Base-by-base conservation (phyloP, 2,797 vertebrate genomes). In the Falco rusticolus region DNA sequence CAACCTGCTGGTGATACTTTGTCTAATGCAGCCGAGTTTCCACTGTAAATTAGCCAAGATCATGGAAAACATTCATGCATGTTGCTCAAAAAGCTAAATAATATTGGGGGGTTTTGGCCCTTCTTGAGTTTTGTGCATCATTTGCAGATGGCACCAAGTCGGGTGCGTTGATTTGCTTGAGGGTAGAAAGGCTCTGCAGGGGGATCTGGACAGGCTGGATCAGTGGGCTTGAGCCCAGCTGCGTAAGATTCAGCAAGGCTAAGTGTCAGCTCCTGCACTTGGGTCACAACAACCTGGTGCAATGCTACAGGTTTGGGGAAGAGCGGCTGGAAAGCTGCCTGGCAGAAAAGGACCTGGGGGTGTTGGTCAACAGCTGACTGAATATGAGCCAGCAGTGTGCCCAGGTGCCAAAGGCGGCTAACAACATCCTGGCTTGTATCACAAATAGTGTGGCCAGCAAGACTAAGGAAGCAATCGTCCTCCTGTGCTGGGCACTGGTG, bases 221-320 rank as follows among this genome's bases (percentile, higher is more conserved):
- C 4, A 45, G 0, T 5, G 19, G 60, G 25, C 11, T 17, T 0
- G 1, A 61, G 37, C 37, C 11, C 26, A 41, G 41, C 41, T 41
- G 41, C 6, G 6, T 41, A 41, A 41, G 41, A 41, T 41, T 41
- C 41, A 41, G 15, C 41, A 41, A 41, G 41, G 41, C 26, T 19
- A 28, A 39, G 34, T 28, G 59, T 34, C 1, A 6, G 16, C 25
- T 61, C 25, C 59, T 61, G 34, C 59, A 1, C 59, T 39, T 57
- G 20, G 9, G 56, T 57, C 56, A 57, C 56, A 57, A 3, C 56
- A n/a, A 57, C 33, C 33, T 21, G 13, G n/a, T 10, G 33, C 33
- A n/a, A 10, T 0, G 9, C 20, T 45, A 45, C 43, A 45, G 43
- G 43, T 17, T 17, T 45, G 43, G 43, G 43, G 43, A 45, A 45